Evolutionary conservation across 1,140 invertebrate species (phyloP), one percentile per base, ranked within the genome.

Genomic region (Solenopsis invicta): DNA sequence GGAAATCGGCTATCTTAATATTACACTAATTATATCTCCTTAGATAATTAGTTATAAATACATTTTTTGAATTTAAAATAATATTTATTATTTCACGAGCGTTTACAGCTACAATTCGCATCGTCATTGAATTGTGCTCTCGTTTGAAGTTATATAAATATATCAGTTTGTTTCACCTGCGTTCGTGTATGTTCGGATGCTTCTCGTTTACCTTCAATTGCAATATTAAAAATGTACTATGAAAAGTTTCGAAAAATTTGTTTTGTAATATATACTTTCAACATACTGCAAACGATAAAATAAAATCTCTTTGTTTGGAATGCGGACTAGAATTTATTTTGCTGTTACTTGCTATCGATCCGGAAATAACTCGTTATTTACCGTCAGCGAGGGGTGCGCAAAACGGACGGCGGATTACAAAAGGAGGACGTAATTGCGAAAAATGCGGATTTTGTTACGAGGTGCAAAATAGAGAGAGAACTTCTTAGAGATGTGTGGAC

Each of bases 71-170:
- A 72, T 13, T 29, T 16, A 48, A 81, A 54, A 5, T 5, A 56
- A 72, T 66, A 78, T 72, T 72, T 61, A 71, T 81, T 81, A 52
- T 66, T 5, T 82, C 24, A 56, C 24, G 8, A 59, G 16, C 52
- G n/a, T 21, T 2, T 45, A 24, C n/a, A 78, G 41, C 1, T 41
- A 67, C 16, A 56, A 71, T 59, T 50, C 13, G 41, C 67, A 74
- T 37, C 41, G 13, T 82, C 24, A 74, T 66, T 48, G 24, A 75
- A 16, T 54, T 61, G 41, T 82, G 37, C 9, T 75, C 9, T 75
- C 80, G 37, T 74, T 74, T 61, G 54, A 82, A 34, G 4, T 82
- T 18, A 56, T 13, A 84, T 82, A 82, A 82, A 82, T 82, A 37
- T 12, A 34, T 41, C n/a, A 75, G n/a, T 18, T 41, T 66, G 41